Evolutionary conservation across 2,797 vertebrate genomes (phyloP).

Genomic region (Cetoscarus ocellatus): DNA sequence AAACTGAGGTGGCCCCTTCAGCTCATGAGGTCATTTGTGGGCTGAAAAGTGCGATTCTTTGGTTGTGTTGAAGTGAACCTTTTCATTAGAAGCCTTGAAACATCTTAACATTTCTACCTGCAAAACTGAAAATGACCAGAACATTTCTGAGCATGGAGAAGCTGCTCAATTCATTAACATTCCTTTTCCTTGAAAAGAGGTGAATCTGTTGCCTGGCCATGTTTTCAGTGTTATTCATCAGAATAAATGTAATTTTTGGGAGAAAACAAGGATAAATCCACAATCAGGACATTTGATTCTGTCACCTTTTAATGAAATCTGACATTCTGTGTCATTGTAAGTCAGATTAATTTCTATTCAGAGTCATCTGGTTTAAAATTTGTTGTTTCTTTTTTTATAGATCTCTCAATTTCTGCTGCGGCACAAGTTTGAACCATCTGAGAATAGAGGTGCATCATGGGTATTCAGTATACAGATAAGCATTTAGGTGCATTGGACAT

Average conservation of each 20-base stretch:
- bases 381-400: no score
- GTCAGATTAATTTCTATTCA: neutral
- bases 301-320: conserved; percentile 5
- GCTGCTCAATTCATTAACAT: conserved; percentile 45
- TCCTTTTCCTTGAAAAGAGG: conserved; percentile 28
- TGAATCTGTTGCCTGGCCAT: conserved; percentile 33
- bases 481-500: no score
- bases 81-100: conserved; percentile 48
- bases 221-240: conserved; percentile 16
- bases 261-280: conserved; percentile 3
- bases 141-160: conserved; percentile 29
- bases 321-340: neutral
- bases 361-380: neutral
- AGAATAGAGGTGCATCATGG: no score
- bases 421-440: no score
- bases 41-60: conserved; percentile 1
- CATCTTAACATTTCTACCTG: conserved; percentile 20
- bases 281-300: conserved; percentile 19
- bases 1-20: conserved; percentile 35
- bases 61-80: conserved; percentile 24
- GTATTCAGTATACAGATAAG: no score
- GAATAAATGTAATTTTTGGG: conserved; percentile 10
- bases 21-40: conserved; percentile 26
- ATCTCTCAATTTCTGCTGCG: no score
- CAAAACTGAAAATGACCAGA: conserved; percentile 44